Percentiles rank a stretch among this genome's conserved stretches.
Conservation (phyloP, 2,113 vertebrate species). For the Esox niger region DNA sequence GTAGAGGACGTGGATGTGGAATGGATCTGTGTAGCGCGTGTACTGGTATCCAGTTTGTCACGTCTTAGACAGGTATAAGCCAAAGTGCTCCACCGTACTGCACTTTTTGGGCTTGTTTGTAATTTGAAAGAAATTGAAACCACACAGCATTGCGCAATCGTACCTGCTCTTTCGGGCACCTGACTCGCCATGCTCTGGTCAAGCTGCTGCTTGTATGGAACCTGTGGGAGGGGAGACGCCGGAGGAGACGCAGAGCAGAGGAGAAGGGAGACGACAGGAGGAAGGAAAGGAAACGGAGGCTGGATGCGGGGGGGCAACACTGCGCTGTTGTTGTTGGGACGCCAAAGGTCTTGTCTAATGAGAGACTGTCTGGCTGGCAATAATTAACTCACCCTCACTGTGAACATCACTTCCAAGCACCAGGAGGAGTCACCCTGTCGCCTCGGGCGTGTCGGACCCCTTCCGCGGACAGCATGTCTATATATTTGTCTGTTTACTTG, state of each 20-base stretch:
- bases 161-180: not conserved
- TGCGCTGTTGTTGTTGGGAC: not conserved
- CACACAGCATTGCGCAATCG: not conserved
- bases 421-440: too few relatives aligned
- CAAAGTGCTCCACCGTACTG: too few relatives aligned
- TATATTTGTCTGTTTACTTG: too few relatives aligned
- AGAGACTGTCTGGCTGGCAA: not conserved
- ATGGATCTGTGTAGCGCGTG: too few relatives aligned
- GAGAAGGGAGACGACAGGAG: not conserved
- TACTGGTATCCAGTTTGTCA: too few relatives aligned
- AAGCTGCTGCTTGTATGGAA: not conserved
- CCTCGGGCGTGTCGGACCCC: too few relatives aligned
- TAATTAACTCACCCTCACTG: not conserved
- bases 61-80: too few relatives aligned
- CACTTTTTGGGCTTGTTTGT: too few relatives aligned
- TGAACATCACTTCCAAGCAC: too few relatives aligned
- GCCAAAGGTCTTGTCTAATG: not conserved
- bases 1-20: too few relatives aligned
- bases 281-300: not conserved
- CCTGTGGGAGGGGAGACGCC: not conserved
- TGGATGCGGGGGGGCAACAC: not conserved
- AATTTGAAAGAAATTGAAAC: not conserved
- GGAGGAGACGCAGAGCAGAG: not conserved
- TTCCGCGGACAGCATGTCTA: too few relatives aligned
- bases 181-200: not conserved